Conservation (phyloP, 2,888 invertebrate species). For the Spodoptera exigua region DNA sequence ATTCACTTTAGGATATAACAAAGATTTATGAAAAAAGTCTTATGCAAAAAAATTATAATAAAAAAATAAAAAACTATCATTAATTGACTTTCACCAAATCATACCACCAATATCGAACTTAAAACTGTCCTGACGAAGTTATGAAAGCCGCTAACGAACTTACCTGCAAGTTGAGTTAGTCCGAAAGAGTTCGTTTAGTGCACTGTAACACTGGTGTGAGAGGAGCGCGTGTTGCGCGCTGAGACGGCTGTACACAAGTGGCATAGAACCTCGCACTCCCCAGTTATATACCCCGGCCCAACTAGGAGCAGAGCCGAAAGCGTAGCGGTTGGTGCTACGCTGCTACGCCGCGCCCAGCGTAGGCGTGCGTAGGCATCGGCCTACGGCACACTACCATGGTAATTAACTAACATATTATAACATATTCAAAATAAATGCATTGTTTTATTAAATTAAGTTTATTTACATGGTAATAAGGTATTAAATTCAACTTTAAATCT, state of each 20-base stretch:
- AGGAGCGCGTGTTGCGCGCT: conserved; percentile 74
- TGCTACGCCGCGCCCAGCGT: conserved; percentile 79
- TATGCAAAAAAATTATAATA: no score
- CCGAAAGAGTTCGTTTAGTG: conserved; percentile 65
- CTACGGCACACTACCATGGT: conserved; percentile 66
- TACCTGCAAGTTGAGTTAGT: conserved; percentile 73
- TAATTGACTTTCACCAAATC: background rate
- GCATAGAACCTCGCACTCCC: conserved; percentile 61
- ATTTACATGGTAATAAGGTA: background rate
- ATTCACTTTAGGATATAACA: background rate
- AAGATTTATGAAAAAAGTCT: no score
- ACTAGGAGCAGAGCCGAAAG: conserved; percentile 50
- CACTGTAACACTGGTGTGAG: conserved; percentile 64
- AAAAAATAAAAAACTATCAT: background rate
- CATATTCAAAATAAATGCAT: conserved; percentile 23
- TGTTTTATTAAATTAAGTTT: conserved; percentile 1
- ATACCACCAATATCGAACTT: background rate
- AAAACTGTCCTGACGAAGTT: background rate
- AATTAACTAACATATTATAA: conserved; percentile 23
- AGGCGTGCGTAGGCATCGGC: conserved; percentile 83
- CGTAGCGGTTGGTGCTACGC: conserved; percentile 79
- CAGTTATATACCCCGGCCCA: conserved; percentile 72
- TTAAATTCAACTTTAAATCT: no score
- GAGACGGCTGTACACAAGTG: conserved; percentile 77
- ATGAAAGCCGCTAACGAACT: conserved; percentile 60